Conservation (phyloP, 2,888 invertebrate species). For the Cacoxenus indagator region DNA sequence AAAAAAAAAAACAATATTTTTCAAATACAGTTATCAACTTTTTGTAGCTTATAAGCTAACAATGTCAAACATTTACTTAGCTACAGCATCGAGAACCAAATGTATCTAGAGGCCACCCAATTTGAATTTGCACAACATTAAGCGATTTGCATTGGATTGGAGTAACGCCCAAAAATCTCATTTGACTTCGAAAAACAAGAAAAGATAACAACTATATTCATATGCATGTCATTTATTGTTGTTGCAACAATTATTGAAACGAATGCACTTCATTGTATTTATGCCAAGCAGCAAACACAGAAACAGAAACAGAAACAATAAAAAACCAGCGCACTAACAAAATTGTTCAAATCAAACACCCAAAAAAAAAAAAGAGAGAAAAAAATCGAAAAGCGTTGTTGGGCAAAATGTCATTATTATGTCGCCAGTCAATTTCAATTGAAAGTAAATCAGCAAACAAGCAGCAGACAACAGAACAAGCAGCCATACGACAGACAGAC, state of each 20-base stretch:
- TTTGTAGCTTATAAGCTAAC: too few species aligned
- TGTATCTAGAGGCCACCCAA: neutral
- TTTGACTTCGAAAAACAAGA: neutral
- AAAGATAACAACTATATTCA: slow-evolving; percentile 12
- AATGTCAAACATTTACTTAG: too few species aligned
- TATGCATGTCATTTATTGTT: slow-evolving; percentile 1
- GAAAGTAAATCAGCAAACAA: slow-evolving; percentile 49
- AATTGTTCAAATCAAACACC: slow-evolving; percentile 40
- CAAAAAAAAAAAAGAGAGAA: slow-evolving; percentile 20
- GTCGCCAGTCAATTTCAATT: slow-evolving; percentile 60
- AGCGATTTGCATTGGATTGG: too few species aligned
- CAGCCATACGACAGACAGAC: slow-evolving; percentile 18
- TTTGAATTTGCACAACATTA: neutral
- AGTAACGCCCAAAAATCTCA: neutral
- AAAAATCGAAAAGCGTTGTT: slow-evolving; percentile 34
- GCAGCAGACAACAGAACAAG: slow-evolving; percentile 28
- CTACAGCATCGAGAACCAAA: neutral
- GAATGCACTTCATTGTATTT: slow-evolving; percentile 23
- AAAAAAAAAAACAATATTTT: too few species aligned
- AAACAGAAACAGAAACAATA: slow-evolving; percentile 14
- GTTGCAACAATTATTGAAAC: slow-evolving; percentile 11
- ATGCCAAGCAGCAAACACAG: slow-evolving; percentile 23
- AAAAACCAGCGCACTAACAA: neutral
- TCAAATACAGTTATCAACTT: too few species aligned
- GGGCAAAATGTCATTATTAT: slow-evolving; percentile 53